Evolutionary conservation across 2,797 vertebrate species (phyloP).

Genomic region (Chrysocyon brachyurus): DNA sequence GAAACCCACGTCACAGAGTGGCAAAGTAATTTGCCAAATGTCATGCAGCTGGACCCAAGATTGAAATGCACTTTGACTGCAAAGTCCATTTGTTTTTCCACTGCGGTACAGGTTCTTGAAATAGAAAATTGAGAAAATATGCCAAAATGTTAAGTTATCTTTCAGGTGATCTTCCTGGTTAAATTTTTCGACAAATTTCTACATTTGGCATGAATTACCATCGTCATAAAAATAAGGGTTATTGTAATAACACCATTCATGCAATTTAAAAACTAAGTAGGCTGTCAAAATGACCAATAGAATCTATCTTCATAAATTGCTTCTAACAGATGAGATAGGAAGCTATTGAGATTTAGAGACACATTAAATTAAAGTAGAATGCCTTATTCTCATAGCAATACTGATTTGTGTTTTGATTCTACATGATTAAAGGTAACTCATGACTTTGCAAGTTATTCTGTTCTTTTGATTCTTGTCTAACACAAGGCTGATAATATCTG

Average conservation of each 20-base stretch:
- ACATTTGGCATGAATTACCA: background rate
- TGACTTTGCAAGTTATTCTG: background rate
- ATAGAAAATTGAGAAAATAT: background rate
- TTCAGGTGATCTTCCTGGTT: background rate
- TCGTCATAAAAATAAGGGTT: background rate
- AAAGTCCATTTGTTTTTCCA: background rate
- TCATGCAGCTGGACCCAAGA: background rate
- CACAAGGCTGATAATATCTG: background rate
- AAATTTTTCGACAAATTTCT: background rate
- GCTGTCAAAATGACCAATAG: background rate
- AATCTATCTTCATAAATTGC: background rate
- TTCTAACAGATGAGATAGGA: background rate
- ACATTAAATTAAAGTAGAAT: background rate
- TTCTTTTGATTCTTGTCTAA: slow-evolving; percentile 13
- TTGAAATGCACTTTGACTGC: background rate
- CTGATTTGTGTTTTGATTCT: background rate
- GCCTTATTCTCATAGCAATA: background rate
- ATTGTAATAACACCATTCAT: background rate
- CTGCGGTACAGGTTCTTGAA: background rate
- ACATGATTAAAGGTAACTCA: background rate
- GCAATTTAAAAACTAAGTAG: background rate
- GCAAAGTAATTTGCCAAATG: background rate
- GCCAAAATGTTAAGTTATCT: background rate
- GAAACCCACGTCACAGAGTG: background rate
- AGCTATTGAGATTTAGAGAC: background rate